phyloP scores from a whole-genome alignment of 2,797 vertebrate species.

The Malacoctenus gilli region DNA sequence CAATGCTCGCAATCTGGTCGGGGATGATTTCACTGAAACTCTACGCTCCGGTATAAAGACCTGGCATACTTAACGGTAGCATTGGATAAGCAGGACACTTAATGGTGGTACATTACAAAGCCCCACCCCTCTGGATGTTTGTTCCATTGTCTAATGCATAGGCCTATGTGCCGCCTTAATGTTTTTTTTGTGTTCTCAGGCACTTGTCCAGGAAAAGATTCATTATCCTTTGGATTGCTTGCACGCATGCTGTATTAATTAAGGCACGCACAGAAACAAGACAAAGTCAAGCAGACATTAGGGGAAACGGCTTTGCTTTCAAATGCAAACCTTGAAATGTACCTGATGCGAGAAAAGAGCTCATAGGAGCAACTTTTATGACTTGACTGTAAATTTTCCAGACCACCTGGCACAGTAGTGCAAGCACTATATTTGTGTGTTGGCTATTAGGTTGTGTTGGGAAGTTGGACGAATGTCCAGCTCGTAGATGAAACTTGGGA shows the following conservation, averaged over 20 bases:
- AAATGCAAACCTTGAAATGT: no score
- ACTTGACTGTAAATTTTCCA: constrained; percentile 2
- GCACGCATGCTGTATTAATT: constrained; percentile 33
- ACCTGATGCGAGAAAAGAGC: background rate
- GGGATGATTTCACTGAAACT: constrained; percentile 71
- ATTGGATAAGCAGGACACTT: constrained; percentile 61
- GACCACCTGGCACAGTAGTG: no score
- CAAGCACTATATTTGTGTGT: no score
- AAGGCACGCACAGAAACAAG: constrained; percentile 8
- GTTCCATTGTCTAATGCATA: constrained; percentile 65
- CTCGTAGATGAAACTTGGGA: no score
- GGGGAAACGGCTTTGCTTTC: no score
- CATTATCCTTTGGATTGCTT: constrained; percentile 36
- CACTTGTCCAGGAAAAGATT: constrained; percentile 36
- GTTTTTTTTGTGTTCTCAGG: constrained; percentile 41
- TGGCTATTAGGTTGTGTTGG: no score
- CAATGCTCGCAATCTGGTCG: constrained; percentile 59
- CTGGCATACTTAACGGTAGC: constrained; percentile 61
- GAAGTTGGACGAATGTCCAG: no score
- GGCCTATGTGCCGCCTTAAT: constrained; percentile 50
- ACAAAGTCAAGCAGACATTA: no score
- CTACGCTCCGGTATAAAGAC: constrained; percentile 63
- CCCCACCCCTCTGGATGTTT: constrained; percentile 56
- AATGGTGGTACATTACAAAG: constrained; percentile 56
- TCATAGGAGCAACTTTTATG: no score